Base-by-base conservation (phyloP, 2,797 vertebrate species). In the Poecilia picta region DNA sequence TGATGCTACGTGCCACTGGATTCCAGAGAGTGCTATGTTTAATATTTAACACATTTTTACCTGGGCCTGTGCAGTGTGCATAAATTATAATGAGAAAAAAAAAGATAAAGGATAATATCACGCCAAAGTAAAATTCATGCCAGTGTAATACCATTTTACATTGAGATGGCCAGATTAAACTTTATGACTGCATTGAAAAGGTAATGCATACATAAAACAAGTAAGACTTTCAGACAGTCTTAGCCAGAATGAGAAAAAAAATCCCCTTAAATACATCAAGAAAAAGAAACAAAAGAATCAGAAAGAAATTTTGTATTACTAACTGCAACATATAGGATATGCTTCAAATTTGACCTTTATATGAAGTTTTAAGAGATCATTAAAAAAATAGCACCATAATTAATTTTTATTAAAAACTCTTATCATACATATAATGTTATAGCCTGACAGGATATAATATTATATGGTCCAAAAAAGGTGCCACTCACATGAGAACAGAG, bases 21-120 rank as follows among this genome's bases (percentile, higher is more conserved):
- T 90, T 93, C 89, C 91, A 93, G 93, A 92, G 83, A 89, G 88
- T 89, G 88, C 89, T 89, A 90, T 83, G 78, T 93, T 84, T 85
- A 93, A 93, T 92, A 86, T 80, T 81, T 80, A 90, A 85, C 85
- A 91, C 72, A 74, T 85, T 90, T 49, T 90, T 49, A 80, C 70
- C 90, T 8, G 72, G 74, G 64, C 81, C 85, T 92, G 88, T 92
- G 88, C 83, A 77, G 31, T 8, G 47, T 49, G 47, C 47, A 49
- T 49, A 49, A 20, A 49, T 20, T 49, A 49, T 18, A 49, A 49
- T 49, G 47, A 2, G 20, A 16, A 47, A 31, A 62, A 62, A 7
- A 12, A 2, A 33, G 6, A 62, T 15, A 5, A 31, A 62, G 18
- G 28, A 62, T 8, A 33, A 62, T 33, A 33, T 33, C 13, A 62